Evolutionary conservation across 1,140 invertebrate species (phyloP).

Genomic region (Drosophila orena): DNA sequence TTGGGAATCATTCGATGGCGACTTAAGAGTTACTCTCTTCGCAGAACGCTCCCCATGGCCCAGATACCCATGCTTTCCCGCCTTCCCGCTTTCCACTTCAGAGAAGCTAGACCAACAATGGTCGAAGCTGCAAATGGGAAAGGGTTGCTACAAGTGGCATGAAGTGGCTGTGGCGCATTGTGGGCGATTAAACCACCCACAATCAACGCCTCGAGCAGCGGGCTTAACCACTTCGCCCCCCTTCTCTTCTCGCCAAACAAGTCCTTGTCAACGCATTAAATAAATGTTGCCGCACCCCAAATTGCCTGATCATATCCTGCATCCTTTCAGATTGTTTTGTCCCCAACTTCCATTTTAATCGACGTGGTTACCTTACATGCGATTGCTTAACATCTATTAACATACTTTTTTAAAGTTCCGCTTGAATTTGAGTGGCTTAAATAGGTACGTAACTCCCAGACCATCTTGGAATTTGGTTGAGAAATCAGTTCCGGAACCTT

Average conservation of each 20-base stretch:
- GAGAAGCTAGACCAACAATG: conserved; percentile 41
- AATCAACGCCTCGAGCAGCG: conserved; percentile 21
- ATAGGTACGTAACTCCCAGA: neutral
- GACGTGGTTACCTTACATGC: neutral
- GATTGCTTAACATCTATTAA: no score
- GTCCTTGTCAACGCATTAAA: conserved; percentile 58
- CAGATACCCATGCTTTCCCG: conserved; percentile 3
- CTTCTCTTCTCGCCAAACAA: neutral
- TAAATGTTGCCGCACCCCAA: conserved; percentile 39
- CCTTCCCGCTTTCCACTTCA: neutral
- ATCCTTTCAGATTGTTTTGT: conserved; percentile 8
- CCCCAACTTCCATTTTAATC: neutral
- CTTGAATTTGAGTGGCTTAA: neutral
- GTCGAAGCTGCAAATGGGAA: conserved; percentile 5
- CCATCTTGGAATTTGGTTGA: neutral
- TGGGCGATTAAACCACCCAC: conserved; percentile 42
- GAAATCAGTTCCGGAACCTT: neutral
- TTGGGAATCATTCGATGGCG: conserved; percentile 48
- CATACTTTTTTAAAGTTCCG: no score
- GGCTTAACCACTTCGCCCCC: neutral
- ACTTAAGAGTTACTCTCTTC: conserved; percentile 27
- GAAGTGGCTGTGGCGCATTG: conserved; percentile 20
- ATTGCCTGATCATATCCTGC: conserved; percentile 33
- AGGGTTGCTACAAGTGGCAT: neutral
- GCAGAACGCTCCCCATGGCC: neutral